phyloP scores from a whole-genome alignment of 2,888 invertebrate species.

The Epinotia ramella region DNA sequence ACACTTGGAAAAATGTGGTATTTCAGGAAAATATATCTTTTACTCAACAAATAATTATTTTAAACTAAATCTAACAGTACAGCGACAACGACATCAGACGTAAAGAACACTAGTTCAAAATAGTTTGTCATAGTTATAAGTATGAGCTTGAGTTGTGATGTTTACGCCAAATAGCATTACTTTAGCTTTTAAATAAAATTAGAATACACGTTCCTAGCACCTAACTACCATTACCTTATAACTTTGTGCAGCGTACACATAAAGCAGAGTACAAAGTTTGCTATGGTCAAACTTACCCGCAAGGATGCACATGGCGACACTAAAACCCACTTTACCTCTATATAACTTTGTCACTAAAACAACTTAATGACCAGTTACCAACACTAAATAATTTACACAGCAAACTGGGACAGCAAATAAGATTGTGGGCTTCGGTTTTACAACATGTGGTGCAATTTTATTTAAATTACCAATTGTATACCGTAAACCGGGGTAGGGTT shows the following conservation, averaged over 20 bases:
- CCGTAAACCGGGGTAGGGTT: no score
- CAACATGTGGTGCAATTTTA: neutral
- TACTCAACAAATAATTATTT: no score
- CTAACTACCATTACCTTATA: slow-evolving; percentile 42
- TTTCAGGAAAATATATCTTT: no score
- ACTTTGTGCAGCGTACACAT: slow-evolving; percentile 51
- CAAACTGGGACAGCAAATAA: slow-evolving; percentile 5
- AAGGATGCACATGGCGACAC: slow-evolving; percentile 73
- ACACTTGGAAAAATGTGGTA: no score
- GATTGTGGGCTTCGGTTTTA: slow-evolving; percentile 10
- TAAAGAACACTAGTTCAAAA: neutral
- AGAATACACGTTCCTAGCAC: slow-evolving; percentile 23
- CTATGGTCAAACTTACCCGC: slow-evolving; percentile 71
- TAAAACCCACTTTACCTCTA: slow-evolving; percentile 71
- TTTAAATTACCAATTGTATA: no score
- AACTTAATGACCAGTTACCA: slow-evolving; percentile 50
- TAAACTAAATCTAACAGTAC: no score
- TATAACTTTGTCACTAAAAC: slow-evolving; percentile 71
- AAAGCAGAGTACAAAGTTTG: slow-evolving; percentile 73
- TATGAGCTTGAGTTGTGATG: neutral
- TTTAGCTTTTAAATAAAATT: slow-evolving; percentile 33
- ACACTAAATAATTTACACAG: slow-evolving; percentile 36
- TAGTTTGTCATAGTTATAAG: neutral
- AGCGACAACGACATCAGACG: neutral
- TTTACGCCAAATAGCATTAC: slow-evolving; percentile 16